Conservation (phyloP, 2,888 invertebrate genomes). For the Folsomia candida region DNA sequence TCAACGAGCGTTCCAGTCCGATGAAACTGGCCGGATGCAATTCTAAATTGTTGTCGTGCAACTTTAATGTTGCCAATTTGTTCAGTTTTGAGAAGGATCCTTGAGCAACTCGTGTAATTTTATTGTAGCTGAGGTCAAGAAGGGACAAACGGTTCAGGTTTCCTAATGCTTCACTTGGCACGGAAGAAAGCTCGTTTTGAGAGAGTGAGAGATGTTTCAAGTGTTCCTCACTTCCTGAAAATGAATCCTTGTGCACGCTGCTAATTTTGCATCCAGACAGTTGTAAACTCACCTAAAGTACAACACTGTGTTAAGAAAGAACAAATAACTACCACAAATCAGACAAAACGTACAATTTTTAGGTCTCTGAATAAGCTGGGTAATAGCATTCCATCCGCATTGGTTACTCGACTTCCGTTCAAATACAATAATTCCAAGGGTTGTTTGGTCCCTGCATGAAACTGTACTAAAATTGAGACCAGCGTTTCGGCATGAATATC, state of each 20-base stretch:
- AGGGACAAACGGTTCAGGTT: conserved; percentile 69
- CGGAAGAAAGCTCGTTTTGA: conserved; percentile 66
- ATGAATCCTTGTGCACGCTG: conserved; percentile 69
- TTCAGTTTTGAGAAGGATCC: conserved; percentile 71
- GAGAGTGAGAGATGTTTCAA: conserved; percentile 48
- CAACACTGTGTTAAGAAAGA: neutral
- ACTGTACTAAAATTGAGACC: conserved; percentile 60
- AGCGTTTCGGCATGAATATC: conserved; percentile 77
- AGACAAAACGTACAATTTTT: conserved; percentile 40
- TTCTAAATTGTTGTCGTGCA: conserved; percentile 83
- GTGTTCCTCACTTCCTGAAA: conserved; percentile 71
- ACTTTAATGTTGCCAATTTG: conserved; percentile 74
- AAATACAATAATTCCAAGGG: conserved; percentile 83
- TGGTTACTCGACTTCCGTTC: conserved; percentile 74
- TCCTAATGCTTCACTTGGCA: conserved; percentile 72
- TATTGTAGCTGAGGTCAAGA: conserved; percentile 80
- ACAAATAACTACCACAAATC: conserved; percentile 3
- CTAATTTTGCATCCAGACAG: conserved; percentile 77
- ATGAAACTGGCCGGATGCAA: conserved; percentile 65
- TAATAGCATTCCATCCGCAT: conserved; percentile 46
- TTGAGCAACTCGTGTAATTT: conserved; percentile 68
- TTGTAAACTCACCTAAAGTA: conserved; percentile 65
- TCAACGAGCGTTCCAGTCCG: conserved; percentile 77
- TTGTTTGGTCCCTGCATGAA: conserved; percentile 60
- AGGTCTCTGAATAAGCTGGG: conserved; percentile 41